Percentiles rank a stretch among this genome's conserved stretches.
These are phyloP conservation scores for Martes flavigula DNA, from an alignment of 2,797 vertebrate species.

Conservation along the genomic window DNA sequence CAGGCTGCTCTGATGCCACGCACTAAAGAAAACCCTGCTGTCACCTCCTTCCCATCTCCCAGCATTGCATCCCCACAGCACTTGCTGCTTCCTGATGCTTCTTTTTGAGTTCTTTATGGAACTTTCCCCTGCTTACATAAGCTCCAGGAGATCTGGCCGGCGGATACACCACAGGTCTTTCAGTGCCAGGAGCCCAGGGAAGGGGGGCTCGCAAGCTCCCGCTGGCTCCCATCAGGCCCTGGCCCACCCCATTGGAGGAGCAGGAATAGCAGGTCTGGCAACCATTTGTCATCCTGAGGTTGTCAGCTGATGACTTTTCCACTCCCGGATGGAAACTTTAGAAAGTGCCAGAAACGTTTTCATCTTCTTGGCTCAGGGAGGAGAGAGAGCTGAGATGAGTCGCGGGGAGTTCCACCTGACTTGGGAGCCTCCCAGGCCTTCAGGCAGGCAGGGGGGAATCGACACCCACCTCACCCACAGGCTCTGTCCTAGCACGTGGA, in stretches of 20 bases:
- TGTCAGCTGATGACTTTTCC: slow-evolving; percentile 32
- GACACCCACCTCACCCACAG: not conserved
- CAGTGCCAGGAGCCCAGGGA: not conserved
- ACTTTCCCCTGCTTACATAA: not conserved
- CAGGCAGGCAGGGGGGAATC: not conserved
- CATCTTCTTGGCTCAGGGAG: slow-evolving; percentile 25
- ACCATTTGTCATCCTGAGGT: not conserved
- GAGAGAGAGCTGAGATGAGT: not conserved
- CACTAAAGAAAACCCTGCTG: not conserved
- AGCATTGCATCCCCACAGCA: fast-evolving
- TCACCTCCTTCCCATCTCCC: not conserved
- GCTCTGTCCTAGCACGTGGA: not conserved
- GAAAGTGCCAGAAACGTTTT: slow-evolving; percentile 42
- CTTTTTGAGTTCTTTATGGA: not conserved
- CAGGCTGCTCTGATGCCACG: not conserved
- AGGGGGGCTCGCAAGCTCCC: not conserved
- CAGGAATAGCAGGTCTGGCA: not conserved
- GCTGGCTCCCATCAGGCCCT: not conserved
- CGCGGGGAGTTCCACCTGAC: not conserved
- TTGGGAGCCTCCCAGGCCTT: not conserved
- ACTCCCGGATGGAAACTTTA: slow-evolving; percentile 48
- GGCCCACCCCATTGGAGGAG: not conserved
- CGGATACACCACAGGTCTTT: fast-evolving
- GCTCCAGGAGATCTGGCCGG: not conserved
- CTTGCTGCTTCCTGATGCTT: not conserved